Percentiles rank a stretch among this genome's conserved stretches.
Evolutionary conservation across 2,888 invertebrate genomes (phyloP).

Genomic region (Gasteruption jaculator): DNA sequence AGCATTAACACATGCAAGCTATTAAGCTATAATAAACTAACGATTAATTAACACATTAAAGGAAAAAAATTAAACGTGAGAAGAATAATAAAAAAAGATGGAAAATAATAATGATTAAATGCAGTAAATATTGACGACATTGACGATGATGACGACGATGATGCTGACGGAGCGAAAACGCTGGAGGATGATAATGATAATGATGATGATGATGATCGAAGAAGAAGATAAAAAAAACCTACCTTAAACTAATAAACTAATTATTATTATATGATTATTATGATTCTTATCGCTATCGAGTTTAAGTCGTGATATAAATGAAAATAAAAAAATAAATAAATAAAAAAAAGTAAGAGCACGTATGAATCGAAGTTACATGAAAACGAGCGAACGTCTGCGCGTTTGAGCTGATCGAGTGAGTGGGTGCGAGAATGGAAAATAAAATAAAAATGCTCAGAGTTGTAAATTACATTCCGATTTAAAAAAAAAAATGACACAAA

Average conservation of each 20-base stretch:
- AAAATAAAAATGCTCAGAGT: no score
- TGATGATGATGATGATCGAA: constrained; percentile 24
- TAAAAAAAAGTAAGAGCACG: constrained; percentile 17
- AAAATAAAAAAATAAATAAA: constrained; percentile 34
- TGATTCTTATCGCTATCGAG: constrained; percentile 37
- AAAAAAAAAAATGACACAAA: no score
- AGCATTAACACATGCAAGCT: constrained; percentile 50
- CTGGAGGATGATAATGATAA: constrained; percentile 32
- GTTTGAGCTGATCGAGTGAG: constrained; percentile 8
- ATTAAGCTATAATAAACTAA: constrained; percentile 49
- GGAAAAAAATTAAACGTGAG: no score
- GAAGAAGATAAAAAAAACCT: constrained; percentile 31
- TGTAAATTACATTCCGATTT: no score
- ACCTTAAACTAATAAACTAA: constrained; percentile 46
- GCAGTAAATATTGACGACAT: no score
- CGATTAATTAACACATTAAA: constrained; percentile 48
- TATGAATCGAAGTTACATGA: constrained; percentile 11
- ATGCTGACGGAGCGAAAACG: no score
- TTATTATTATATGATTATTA: constrained; percentile 36
- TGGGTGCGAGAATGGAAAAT: constrained; percentile 10
- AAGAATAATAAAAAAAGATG: no score
- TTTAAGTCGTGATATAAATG: constrained; percentile 49
- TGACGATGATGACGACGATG: no score
- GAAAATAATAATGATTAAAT: no score
- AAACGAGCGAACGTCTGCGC: constrained; percentile 13